Evolutionary conservation across 2,888 invertebrate genomes (phyloP).

Genomic region (Lobophora halterata): DNA sequence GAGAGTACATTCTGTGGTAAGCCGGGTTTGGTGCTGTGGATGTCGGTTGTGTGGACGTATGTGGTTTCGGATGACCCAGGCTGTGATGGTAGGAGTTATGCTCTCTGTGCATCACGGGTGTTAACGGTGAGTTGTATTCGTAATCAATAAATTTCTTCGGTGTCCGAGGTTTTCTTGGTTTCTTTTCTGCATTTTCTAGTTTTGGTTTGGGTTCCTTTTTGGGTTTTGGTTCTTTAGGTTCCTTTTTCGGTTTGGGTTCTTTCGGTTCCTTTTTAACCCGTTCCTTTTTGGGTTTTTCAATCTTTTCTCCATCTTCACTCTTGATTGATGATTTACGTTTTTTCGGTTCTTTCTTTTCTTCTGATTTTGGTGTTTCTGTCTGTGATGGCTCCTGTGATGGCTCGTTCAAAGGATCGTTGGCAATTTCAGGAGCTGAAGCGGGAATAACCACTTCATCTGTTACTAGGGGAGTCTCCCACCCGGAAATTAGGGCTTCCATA

Average conservation of each 20-base stretch:
- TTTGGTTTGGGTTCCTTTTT: conserved; percentile 39
- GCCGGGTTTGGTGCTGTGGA: conserved; percentile 23
- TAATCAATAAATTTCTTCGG: conserved; percentile 53
- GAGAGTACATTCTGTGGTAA: no score
- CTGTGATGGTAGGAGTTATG: conserved; percentile 37
- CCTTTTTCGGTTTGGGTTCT: conserved; percentile 39
- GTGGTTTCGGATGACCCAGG: no score
- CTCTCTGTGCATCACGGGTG: conserved; percentile 48
- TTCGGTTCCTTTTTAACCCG: conserved; percentile 45
- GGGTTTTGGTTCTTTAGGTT: conserved; percentile 37
- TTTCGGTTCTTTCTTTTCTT: conserved; percentile 49
- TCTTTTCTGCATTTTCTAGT: conserved; percentile 49
- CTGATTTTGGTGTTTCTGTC: conserved; percentile 4
- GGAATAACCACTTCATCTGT: conserved; percentile 40
- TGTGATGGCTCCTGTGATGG: no score
- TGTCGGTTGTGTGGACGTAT: no score
- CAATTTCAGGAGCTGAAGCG: conserved; percentile 26
- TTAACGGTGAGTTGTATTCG: conserved; percentile 55
- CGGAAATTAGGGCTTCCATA: conserved; percentile 59
- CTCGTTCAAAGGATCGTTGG: conserved; percentile 23
- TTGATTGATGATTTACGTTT: conserved; percentile 49
- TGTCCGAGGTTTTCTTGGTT: conserved; percentile 57
- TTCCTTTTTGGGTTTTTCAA: conserved; percentile 51
- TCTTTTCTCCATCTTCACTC: conserved; percentile 36
- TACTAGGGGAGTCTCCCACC: conserved; percentile 66